Conservation (phyloP, 2,113 vertebrate genomes). For the Tenebrosternarchus preto region DNA sequence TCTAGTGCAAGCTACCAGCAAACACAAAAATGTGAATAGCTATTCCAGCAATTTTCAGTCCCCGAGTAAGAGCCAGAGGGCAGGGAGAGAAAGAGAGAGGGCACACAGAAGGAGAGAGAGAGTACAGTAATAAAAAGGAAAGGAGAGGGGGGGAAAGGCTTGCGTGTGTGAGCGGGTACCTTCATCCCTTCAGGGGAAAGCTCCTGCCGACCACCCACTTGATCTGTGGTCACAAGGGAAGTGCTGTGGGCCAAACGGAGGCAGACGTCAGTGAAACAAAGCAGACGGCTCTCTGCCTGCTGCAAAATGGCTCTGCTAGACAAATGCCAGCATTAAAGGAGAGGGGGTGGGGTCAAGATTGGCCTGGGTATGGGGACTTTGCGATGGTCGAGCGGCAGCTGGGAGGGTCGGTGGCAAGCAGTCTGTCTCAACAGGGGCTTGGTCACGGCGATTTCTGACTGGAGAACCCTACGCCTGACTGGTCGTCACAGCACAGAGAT, state of each 20-base stretch:
- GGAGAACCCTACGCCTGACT: too few species aligned
- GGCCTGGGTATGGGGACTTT: neutral
- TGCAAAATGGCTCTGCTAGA: neutral
- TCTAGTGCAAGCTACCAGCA: neutral
- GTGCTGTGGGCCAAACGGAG: slow-evolving; percentile 22
- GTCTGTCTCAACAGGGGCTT: too few species aligned
- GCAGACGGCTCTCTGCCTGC: neutral
- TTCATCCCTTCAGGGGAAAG: slow-evolving; percentile 78
- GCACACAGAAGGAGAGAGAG: neutral
- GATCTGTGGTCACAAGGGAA: slow-evolving; percentile 80
- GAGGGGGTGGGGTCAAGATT: neutral
- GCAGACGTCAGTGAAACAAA: slow-evolving; percentile 9
- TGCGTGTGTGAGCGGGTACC: slow-evolving; percentile 68
- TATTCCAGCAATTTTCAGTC: neutral
- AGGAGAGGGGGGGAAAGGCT: neutral
- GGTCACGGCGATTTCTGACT: too few species aligned
- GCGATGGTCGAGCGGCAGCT: neutral
- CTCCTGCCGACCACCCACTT: slow-evolving; percentile 70
- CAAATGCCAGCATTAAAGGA: neutral
- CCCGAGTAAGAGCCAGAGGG: neutral
- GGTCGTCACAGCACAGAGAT: too few species aligned
- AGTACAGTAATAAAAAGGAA: neutral
- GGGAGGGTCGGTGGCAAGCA: too few species aligned
- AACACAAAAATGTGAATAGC: neutral
- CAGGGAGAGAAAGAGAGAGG: neutral